phyloP scores from a whole-genome alignment of 2,888 invertebrate genomes.

The Netelia virgata region DNA sequence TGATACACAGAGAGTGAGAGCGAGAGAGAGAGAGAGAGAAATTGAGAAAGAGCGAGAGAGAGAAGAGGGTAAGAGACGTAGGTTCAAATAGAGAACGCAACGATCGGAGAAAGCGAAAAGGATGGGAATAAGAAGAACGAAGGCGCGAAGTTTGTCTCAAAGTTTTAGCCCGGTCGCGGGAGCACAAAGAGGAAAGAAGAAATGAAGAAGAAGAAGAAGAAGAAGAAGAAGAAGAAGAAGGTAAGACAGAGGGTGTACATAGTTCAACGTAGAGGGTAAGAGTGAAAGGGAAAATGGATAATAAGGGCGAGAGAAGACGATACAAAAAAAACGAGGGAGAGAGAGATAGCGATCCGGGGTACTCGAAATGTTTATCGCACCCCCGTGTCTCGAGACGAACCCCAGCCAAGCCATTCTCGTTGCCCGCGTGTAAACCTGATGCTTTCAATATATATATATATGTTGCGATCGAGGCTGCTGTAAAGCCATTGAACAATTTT shows the following conservation, averaged over 20 bases:
- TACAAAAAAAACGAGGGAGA: conserved; percentile 29
- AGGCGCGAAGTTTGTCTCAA: conserved; percentile 60
- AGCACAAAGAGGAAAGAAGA: conserved; percentile 22
- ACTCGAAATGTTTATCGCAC: conserved; percentile 68
- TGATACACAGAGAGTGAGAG: conserved; percentile 25
- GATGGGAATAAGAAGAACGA: conserved; percentile 49
- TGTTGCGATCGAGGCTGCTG: conserved; percentile 52
- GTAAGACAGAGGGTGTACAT: neutral
- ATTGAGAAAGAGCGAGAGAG: neutral
- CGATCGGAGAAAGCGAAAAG: conserved; percentile 13
- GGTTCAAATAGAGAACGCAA: conserved; percentile 42
- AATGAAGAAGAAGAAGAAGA: conserved; percentile 25
- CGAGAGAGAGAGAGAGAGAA: conserved; percentile 1
- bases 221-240: conserved; percentile 23
- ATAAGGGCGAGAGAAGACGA: conserved; percentile 6
- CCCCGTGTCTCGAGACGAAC: conserved; percentile 45
- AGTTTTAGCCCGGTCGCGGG: conserved; percentile 36
- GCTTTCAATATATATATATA: neutral
- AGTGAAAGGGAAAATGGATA: conserved; percentile 19
- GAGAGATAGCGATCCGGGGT: conserved; percentile 42
- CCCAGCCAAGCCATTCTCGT: conserved; percentile 29
- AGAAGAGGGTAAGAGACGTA: conserved; percentile 10
- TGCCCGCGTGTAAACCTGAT: conserved; percentile 35
- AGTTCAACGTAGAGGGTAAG: conserved; percentile 10
- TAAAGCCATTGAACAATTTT: conserved; percentile 75